Evolutionary conservation across 2,888 invertebrate species (phyloP).

Genomic region (Cremastobaeus sp.): DNA sequence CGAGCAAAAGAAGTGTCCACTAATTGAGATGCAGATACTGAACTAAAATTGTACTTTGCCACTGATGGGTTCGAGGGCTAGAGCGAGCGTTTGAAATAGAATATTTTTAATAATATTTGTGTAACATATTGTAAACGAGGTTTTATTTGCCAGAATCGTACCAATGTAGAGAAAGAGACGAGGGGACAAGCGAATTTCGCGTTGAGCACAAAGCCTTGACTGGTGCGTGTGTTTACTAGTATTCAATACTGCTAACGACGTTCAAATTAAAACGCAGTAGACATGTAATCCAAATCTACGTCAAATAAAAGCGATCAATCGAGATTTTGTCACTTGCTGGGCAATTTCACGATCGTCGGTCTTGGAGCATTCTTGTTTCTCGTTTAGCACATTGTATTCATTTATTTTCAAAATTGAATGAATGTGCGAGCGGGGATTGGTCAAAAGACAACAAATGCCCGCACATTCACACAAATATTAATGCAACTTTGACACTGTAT

Average conservation of each 20-base stretch:
- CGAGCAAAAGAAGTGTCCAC: background rate
- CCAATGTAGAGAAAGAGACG: slow-evolving; percentile 10
- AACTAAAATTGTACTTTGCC: too few relatives aligned
- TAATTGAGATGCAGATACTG: too few relatives aligned
- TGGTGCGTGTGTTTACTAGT: slow-evolving; percentile 10
- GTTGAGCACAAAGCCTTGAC: slow-evolving; percentile 12
- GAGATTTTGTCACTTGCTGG: background rate
- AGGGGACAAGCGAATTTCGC: background rate
- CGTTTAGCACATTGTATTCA: too few relatives aligned
- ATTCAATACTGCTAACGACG: slow-evolving; percentile 5
- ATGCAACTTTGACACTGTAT: too few relatives aligned
- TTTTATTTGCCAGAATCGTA: slow-evolving; percentile 11
- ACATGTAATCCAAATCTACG: slow-evolving; percentile 4
- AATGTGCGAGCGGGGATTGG: too few relatives aligned
- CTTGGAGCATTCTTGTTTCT: too few relatives aligned
- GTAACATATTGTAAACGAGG: slow-evolving; percentile 7
- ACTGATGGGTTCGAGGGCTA: background rate
- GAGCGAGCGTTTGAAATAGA: background rate
- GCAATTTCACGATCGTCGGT: too few relatives aligned
- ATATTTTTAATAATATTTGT: slow-evolving; percentile 41
- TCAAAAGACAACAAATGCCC: too few relatives aligned
- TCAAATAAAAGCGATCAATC: slow-evolving; percentile 11
- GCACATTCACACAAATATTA: too few relatives aligned
- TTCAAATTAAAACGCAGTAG: background rate
- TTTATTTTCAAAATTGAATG: too few relatives aligned